Conservation (phyloP, 2,888 invertebrate species). For the Steinernema carpocapsae region DNA sequence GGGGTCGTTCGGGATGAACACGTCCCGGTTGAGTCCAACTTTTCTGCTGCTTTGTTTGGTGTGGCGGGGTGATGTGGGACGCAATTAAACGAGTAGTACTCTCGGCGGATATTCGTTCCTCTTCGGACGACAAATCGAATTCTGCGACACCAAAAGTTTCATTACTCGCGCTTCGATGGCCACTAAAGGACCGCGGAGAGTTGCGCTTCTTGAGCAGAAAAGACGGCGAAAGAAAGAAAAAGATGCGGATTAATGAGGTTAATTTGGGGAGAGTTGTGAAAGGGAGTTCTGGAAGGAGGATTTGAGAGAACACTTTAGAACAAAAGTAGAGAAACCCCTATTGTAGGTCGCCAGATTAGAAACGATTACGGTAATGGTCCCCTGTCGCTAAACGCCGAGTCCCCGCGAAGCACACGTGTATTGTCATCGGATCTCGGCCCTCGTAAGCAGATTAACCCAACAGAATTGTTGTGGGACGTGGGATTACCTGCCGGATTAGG, state of each 20-base stretch:
- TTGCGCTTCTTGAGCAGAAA: neutral
- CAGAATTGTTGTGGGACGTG: slow-evolving; percentile 15
- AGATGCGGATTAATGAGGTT: too few species aligned
- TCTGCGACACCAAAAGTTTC: slow-evolving; percentile 30
- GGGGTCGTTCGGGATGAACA: neutral
- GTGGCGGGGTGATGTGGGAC: neutral
- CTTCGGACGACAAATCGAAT: slow-evolving; percentile 20
- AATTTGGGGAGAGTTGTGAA: too few species aligned
- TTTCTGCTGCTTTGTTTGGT: slow-evolving; percentile 13
- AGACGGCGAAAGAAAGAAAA: too few species aligned
- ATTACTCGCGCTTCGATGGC: neutral
- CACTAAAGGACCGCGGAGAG: neutral
- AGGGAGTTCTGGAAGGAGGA: too few species aligned
- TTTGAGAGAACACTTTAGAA: too few species aligned
- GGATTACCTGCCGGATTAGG: slow-evolving; percentile 34
- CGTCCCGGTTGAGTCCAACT: neutral
- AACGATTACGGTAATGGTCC: too few species aligned
- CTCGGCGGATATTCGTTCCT: slow-evolving; percentile 28
- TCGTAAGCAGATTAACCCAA: slow-evolving; percentile 24
- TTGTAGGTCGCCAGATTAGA: too few species aligned
- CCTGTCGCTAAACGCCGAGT: too few species aligned
- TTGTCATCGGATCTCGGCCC: too few species aligned
- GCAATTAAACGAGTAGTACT: slow-evolving; percentile 34
- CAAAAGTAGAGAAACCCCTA: too few species aligned
- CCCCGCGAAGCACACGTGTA: too few species aligned